These are phyloP conservation scores for Sebastes itinus DNA, from an alignment of 2,797 vertebrate species.

Conservation along the genomic window DNA sequence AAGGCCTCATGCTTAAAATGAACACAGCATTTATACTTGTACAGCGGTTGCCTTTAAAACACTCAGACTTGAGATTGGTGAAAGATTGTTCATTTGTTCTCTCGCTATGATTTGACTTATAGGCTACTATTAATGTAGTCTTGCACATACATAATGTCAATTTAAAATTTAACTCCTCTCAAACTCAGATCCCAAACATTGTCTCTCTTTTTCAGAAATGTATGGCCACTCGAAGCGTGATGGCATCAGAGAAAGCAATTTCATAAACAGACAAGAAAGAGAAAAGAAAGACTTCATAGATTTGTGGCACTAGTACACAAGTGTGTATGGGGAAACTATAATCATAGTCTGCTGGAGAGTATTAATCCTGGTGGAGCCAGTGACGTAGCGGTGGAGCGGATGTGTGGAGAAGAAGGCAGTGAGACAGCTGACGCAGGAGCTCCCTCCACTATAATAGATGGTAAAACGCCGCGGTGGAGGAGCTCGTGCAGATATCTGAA, in stretches of 20 bases:
- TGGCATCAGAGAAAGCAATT: neutral
- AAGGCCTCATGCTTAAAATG: conserved; percentile 70
- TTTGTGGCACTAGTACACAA: conserved; percentile 42
- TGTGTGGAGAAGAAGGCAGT: conserved; percentile 75
- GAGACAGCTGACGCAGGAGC: conserved; percentile 74
- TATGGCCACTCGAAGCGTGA: conserved; percentile 10
- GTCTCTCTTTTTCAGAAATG: conserved; percentile 12
- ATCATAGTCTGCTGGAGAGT: conserved; percentile 47
- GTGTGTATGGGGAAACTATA: conserved; percentile 31
- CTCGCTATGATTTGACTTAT: conserved; percentile 30
- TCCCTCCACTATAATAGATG: conserved; percentile 29
- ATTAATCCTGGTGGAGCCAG: conserved; percentile 48
- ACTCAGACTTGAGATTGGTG: conserved; percentile 14
- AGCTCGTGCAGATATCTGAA: conserved; percentile 56
- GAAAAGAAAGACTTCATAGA: conserved; percentile 21
- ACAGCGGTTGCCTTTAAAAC: conserved; percentile 31
- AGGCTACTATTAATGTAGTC: conserved; percentile 41
- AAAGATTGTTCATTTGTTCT: conserved; percentile 37
- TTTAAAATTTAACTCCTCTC: conserved; percentile 25
- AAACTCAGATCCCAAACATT: conserved; percentile 21
- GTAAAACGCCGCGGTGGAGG: conserved; percentile 27
- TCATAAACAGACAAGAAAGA: conserved; percentile 2
- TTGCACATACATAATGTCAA: conserved; percentile 38
- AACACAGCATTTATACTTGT: conserved; percentile 47
- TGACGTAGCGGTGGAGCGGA: conserved; percentile 22